These are phyloP conservation scores for Cosmia pyralina DNA, from an alignment of 2,888 invertebrate species.

Conservation along the genomic window DNA sequence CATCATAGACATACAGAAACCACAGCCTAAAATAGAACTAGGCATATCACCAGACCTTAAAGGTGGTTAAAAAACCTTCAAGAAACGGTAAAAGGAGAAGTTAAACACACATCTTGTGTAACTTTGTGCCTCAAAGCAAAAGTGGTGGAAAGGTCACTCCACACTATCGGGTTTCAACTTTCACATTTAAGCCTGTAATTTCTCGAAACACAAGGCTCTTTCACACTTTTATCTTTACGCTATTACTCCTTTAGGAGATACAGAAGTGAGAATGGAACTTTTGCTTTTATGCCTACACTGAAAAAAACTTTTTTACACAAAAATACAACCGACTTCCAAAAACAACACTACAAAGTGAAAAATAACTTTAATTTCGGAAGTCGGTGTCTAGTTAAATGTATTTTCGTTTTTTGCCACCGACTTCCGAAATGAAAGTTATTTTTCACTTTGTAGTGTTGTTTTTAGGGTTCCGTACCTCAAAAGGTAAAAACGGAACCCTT, in stretches of 20 bases:
- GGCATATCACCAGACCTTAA: slow-evolving; percentile 14
- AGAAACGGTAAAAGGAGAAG: slow-evolving; percentile 40
- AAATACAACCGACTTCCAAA: too few species aligned
- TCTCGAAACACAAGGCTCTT: slow-evolving; percentile 39
- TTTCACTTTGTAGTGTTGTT: too few species aligned
- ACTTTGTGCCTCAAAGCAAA: slow-evolving; percentile 49
- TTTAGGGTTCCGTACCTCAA: too few species aligned
- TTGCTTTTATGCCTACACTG: neutral
- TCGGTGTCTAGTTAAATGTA: too few species aligned
- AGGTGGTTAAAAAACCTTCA: slow-evolving; percentile 50
- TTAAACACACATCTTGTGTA: slow-evolving; percentile 51
- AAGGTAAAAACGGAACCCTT: too few species aligned
- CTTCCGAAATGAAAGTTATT: too few species aligned
- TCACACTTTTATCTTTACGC: slow-evolving; percentile 43
- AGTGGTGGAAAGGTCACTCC: slow-evolving; percentile 53
- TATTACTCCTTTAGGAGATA: slow-evolving; percentile 20
- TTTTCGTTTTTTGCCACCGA: too few species aligned
- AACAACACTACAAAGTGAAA: too few species aligned
- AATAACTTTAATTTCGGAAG: too few species aligned
- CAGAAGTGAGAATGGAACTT: slow-evolving; percentile 14
- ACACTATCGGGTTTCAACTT: slow-evolving; percentile 56
- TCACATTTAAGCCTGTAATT: slow-evolving; percentile 50
- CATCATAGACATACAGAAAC: neutral
- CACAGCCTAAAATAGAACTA: slow-evolving; percentile 22
- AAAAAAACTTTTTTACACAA: too few species aligned